Percentiles rank a stretch among this genome's conserved stretches.
Evolutionary conservation across 2,113 vertebrate species (phyloP).

Genomic region (Alethe diademata): DNA sequence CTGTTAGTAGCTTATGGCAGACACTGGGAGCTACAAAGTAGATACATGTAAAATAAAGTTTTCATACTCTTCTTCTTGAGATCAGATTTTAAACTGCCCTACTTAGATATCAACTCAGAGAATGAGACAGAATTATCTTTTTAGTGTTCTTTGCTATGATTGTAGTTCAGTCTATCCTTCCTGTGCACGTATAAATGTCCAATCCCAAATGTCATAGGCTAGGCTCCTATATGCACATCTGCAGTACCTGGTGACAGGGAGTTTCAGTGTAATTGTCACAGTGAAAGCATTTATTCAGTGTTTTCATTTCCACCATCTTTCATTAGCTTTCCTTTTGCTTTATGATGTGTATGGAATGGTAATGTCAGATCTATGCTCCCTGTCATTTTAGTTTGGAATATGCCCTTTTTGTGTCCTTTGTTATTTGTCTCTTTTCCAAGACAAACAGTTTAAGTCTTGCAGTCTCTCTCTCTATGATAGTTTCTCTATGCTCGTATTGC

Average conservation of each 20-base stretch:
- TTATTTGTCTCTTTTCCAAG: conserved; percentile 39
- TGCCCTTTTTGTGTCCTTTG: conserved; percentile 43
- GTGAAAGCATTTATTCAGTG: background rate
- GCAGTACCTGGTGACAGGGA: background rate
- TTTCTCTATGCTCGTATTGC: conserved; percentile 16
- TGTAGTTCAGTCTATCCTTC: background rate
- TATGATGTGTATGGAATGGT: conserved; percentile 3
- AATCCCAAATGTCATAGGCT: background rate
- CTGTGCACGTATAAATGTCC: background rate
- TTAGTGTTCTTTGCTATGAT: background rate
- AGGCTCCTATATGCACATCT: background rate
- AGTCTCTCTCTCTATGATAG: background rate
- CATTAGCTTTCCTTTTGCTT: background rate
- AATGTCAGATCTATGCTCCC: conserved; percentile 16
- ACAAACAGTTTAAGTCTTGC: conserved; percentile 2
- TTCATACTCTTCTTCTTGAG: background rate
- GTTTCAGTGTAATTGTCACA: background rate
- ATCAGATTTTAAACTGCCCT: background rate
- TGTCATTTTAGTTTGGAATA: background rate
- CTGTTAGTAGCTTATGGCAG: background rate
- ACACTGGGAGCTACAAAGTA: background rate
- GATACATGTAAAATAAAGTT: background rate
- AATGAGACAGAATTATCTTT: background rate
- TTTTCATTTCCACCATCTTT: background rate
- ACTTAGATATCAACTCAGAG: background rate